A percentile compares a stretch with the other conserved stretches of the same genome.
Conservation (phyloP, 2,888 invertebrate species). For the Girardia tigrina region DNA sequence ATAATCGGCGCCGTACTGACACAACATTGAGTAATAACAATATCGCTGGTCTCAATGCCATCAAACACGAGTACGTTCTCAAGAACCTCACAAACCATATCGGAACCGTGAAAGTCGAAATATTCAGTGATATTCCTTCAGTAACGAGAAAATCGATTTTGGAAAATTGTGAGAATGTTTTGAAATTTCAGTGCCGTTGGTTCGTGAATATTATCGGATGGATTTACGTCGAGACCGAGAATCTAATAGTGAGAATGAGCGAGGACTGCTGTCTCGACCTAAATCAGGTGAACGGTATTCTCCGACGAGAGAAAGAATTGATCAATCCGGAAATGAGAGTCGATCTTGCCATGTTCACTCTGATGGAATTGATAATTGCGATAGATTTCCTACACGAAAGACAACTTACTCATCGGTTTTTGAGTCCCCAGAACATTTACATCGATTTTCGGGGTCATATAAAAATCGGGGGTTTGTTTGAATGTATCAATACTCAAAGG, state of each 20-base stretch:
- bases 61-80: neutral
- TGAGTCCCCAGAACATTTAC: neutral
- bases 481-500: neutral
- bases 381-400: neutral
- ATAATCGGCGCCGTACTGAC: neutral
- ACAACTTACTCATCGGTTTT: neutral
- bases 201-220: neutral
- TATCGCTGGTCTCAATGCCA: neutral
- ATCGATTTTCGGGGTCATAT: neutral
- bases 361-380: neutral
- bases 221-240: neutral
- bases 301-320: neutral
- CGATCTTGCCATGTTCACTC: neutral
- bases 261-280: neutral
- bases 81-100: neutral
- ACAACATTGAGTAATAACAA: neutral
- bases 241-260: neutral
- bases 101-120: neutral
- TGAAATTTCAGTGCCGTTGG: neutral
- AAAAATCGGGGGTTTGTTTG: neutral
- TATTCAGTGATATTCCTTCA: neutral
- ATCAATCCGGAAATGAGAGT: neutral
- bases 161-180: neutral
- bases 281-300: neutral
- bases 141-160: neutral